These are phyloP conservation scores for Argopecten irradians DNA, from an alignment of 1,140 invertebrate species.

Conservation along the genomic window DNA sequence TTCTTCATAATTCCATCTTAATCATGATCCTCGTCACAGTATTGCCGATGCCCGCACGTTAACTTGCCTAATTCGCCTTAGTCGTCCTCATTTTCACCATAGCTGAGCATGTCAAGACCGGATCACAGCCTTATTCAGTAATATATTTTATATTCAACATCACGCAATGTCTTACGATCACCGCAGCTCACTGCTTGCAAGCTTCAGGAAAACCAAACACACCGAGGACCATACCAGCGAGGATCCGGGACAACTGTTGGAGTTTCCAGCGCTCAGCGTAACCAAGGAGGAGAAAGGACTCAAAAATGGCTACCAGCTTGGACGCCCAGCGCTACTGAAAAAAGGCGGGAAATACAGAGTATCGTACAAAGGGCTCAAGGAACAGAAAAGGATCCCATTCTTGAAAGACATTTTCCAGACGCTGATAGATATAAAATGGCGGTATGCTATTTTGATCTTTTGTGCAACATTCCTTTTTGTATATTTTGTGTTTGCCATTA, in stretches of 20 bases:
- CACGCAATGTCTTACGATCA: constrained; percentile 8
- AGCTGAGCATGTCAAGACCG: constrained; percentile 4
- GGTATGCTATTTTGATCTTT: constrained; percentile 96
- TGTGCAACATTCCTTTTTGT: constrained; percentile 92
- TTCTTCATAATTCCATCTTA: constrained; percentile 1
- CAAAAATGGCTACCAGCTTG: constrained; percentile 59
- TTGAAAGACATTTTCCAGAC: constrained; percentile 78
- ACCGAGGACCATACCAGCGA: neutral
- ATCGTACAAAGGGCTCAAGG: constrained; percentile 59
- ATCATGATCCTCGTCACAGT: neutral
- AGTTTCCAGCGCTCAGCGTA: constrained; percentile 34
- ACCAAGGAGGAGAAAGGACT: constrained; percentile 26
- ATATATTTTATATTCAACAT: constrained; percentile 12
- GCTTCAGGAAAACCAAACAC: neutral
- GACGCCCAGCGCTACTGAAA: constrained; percentile 59
- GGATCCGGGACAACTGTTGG: constrained; percentile 34
- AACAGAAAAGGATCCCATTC: constrained; percentile 39
- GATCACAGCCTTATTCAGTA: neutral
- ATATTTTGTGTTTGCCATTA: constrained; percentile 93
- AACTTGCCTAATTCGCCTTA: constrained; percentile 9
- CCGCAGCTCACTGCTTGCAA: neutral
- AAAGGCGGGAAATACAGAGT: constrained; percentile 68
- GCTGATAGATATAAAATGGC: constrained; percentile 85
- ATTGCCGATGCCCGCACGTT: neutral
- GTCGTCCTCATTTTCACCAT: neutral